phyloP scores from a whole-genome alignment of 2,888 invertebrate species.

The Acholoe squamosa region DNA sequence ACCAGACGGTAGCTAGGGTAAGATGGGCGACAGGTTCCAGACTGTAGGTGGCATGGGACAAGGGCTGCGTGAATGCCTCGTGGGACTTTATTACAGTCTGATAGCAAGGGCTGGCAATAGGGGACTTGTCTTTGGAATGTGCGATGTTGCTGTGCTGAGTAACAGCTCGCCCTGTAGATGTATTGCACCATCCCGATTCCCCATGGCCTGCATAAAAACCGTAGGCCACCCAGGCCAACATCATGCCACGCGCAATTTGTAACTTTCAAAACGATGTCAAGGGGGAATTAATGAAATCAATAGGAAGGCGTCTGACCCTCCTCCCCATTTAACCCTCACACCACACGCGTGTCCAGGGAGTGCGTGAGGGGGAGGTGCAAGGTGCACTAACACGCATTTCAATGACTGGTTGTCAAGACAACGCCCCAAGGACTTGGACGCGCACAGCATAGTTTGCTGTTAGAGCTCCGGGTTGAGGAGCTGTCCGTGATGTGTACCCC shows the following conservation, averaged over 20 bases:
- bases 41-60: neutral
- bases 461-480: neutral
- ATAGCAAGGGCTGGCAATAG: too few relatives aligned
- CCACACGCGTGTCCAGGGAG: neutral
- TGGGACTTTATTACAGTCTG: too few relatives aligned
- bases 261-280: constrained; percentile 57
- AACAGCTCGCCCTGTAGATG: too few relatives aligned
- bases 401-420: constrained; percentile 34
- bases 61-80: neutral
- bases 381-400: constrained; percentile 11
- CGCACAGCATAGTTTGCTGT: neutral
- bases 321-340: neutral
- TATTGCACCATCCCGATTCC: too few relatives aligned
- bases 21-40: neutral
- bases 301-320: neutral
- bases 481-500: too few relatives aligned
- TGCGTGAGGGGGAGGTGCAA: constrained; percentile 15
- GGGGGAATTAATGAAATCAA: constrained; percentile 47
- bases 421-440: neutral
- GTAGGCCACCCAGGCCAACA: neutral
- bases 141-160: too few relatives aligned
- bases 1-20: neutral
- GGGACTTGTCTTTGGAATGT: too few relatives aligned
- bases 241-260: constrained; percentile 36
- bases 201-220: neutral